Base-by-base conservation (phyloP, 2,113 vertebrate species). In the Cyprinodon variegatus region DNA sequence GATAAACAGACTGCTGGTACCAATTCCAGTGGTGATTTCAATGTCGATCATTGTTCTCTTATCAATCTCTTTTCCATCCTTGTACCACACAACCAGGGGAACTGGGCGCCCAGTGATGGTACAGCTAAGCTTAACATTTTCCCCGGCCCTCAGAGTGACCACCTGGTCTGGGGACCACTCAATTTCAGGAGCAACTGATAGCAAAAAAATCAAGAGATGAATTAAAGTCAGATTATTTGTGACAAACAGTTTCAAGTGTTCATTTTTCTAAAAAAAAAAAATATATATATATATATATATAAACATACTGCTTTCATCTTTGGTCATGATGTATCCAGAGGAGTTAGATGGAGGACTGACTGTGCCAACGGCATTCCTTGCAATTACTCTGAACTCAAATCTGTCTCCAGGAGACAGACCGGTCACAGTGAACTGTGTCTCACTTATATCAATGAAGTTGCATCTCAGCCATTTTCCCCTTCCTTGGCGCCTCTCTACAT, bases 331-430 rank as follows among this genome's bases (percentile, higher is more conserved):
- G 79, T 97, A 91, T 67, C 96, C 97, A 81, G 98, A 99, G 79
- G 98, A 97, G 82, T 99, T 98, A 22, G 98, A 99, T 39, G 98
- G 98, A 0, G 98, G 98, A 87, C 98, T 99, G 86, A 99, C 91
- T 22, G 98, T 99, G 84, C 97, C 97, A 75, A 99, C 94, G 71
- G 98, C 98, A 72, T 99, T 99, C 87, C 98, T 96, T 86, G 98
- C 98, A 82, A 97, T 96, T 73, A 98, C 96, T 93, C 97, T 96
- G 90, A 99, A 99, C 86, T 99, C 98, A 1, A 94, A 98, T 62
- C 98, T 95, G 78, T 99, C 98, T 75, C 98, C 98, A 53, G 98
- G 85, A 22, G 96, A 93, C 81, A 99, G 96, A 64, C 96, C 95
- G 29, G 97, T 97, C 22, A 97, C 96, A 13, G 96, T 98, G 66